These are phyloP conservation scores for Lasius platythorax DNA, from an alignment of 2,888 invertebrate genomes.

Conservation along the genomic window DNA sequence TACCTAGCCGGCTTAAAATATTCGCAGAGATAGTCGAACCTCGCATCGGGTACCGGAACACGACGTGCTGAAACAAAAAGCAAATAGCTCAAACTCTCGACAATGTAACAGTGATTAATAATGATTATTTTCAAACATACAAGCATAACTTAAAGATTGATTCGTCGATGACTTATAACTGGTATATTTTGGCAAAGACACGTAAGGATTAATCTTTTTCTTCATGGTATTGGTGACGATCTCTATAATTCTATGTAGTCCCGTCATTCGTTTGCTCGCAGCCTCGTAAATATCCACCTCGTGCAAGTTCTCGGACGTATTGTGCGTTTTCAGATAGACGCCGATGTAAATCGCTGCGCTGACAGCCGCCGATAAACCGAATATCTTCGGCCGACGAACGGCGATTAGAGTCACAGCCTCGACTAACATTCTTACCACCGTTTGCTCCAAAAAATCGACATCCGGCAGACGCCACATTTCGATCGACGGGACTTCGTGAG, in stretches of 20 bases:
- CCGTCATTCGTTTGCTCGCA: conserved; percentile 84
- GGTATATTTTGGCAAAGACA: conserved; percentile 26
- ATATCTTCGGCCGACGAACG: conserved; percentile 88
- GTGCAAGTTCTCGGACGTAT: conserved; percentile 77
- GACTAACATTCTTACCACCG: conserved; percentile 87
- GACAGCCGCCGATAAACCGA: conserved; percentile 86
- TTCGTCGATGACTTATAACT: background rate
- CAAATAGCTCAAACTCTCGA: conserved; percentile 13
- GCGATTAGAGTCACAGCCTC: conserved; percentile 87
- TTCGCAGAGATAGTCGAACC: conserved; percentile 97
- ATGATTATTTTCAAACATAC: background rate
- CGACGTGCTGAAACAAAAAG: conserved; percentile 90
- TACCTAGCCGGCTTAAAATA: conserved; percentile 98
- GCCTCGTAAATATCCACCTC: conserved; percentile 84
- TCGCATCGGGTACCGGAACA: conserved; percentile 98
- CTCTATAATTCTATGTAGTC: conserved; percentile 85
- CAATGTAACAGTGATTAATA: background rate
- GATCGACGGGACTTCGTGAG: conserved; percentile 85
- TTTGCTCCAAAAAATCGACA: conserved; percentile 89
- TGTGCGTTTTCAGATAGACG: conserved; percentile 88
- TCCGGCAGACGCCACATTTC: conserved; percentile 87
- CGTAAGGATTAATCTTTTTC: conserved; percentile 88
- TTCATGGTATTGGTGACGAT: conserved; percentile 86
- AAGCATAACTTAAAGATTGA: background rate
- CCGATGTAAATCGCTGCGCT: conserved; percentile 88